Evolutionary conservation across 2,113 vertebrate genomes (phyloP).

Genomic region (Mandrillus leucophaeus): DNA sequence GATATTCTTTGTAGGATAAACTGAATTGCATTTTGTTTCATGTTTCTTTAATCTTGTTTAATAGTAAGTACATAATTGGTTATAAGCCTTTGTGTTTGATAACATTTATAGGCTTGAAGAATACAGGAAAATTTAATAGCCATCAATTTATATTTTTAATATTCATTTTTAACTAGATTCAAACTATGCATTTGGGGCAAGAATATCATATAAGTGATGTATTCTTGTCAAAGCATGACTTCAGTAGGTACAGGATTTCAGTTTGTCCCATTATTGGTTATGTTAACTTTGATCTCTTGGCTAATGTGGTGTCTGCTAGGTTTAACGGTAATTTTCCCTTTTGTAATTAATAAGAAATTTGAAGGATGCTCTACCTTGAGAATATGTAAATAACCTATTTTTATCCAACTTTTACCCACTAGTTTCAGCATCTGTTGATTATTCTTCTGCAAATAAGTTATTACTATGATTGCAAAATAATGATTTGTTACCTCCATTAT

Average conservation of each 20-base stretch:
- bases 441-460: not conserved
- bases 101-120: not conserved
- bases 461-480: not conserved
- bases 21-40: not conserved
- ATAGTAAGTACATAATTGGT: not conserved
- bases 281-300: not conserved
- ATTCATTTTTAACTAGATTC: not conserved
- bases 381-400: not conserved
- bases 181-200: not conserved
- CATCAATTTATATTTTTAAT: not conserved
- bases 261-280: not conserved
- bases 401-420: not conserved
- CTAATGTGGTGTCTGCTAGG: not conserved
- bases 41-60: not conserved
- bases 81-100: not conserved
- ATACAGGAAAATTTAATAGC: not conserved
- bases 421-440: not conserved
- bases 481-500: not conserved
- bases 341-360: not conserved
- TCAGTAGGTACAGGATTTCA: not conserved
- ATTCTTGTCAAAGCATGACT: not conserved
- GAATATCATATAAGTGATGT: not conserved
- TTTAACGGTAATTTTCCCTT: not conserved
- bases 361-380: not conserved
- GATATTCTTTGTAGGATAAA: not conserved